A percentile compares a stretch with the other conserved stretches of the same genome.
These are phyloP conservation scores for Gallinago undulata DNA, from an alignment of 2,113 vertebrate genomes.

Conservation along the genomic window DNA sequence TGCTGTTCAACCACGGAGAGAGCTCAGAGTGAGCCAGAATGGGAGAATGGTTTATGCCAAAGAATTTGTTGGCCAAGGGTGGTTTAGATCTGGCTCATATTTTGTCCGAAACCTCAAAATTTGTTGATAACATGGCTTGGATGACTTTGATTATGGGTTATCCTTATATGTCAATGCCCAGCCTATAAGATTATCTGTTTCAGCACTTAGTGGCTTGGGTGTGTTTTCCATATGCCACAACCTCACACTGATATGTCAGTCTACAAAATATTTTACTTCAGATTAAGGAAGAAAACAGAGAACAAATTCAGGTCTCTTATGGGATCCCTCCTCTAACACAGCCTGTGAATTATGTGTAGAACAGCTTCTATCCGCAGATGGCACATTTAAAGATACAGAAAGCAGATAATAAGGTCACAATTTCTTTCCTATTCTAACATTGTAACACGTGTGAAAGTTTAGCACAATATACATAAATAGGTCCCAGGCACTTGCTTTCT, in stretches of 20 bases:
- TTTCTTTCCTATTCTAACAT: neutral
- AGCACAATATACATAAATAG: neutral
- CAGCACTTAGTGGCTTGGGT: neutral
- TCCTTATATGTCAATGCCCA: neutral
- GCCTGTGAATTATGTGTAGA: neutral
- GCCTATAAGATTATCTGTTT: neutral
- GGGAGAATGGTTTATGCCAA: neutral
- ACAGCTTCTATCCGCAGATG: neutral
- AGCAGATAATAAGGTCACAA: neutral
- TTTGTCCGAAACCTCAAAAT: neutral
- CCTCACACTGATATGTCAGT: neutral
- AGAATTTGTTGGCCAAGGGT: neutral
- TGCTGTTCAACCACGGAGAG: neutral
- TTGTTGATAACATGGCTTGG: neutral
- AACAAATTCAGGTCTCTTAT: neutral
- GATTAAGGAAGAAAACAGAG: neutral
- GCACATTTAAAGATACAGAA: neutral
- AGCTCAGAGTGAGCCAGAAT: neutral
- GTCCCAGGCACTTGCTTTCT: neutral
- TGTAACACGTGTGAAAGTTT: neutral
- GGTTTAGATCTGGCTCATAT: neutral
- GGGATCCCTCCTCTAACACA: neutral
- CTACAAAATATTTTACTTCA: neutral
- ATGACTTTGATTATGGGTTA: neutral
- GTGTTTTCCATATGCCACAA: neutral